Evolutionary conservation across 1,140 invertebrate genomes (phyloP), one percentile per base, ranked within the genome.

Genomic region (Sycophaga agraensis): DNA sequence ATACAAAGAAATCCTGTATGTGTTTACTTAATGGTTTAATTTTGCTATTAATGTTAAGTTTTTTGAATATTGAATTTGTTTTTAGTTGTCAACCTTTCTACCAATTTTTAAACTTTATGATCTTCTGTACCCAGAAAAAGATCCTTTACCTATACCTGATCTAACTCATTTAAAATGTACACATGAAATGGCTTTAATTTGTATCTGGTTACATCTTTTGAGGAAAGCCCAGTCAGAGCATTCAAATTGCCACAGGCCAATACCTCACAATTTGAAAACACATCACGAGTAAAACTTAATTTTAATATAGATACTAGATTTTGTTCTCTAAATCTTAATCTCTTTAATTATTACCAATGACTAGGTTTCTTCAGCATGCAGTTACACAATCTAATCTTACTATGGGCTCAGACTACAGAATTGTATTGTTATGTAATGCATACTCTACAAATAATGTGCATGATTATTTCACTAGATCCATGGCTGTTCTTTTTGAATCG

Each of bases 171-270:
- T 91, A 40, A 86, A 91, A 45, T 93, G 92, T 70, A 94, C 94
- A 8, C 90, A 94, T 72, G 91, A 93, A 78, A 92, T 98, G 89
- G 93, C 96, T 2, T 89, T 93, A 37, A 94, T 93, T 6, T 97
- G 94, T 71, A 97, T 97, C 73, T 98, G 95, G 93, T 94, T 97
- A 72, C 95, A 98, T 81, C 82, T 98, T 31, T 83, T 93, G 56
- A 97, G 94, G 75, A 98, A 98, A 80, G 94, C 94, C 9, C 91
- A 94, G 71, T 84, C 84, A 16, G 91, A 93, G 64, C 88, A 90
- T 66, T 86, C 87, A 55, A 91, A 88, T 63, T 87, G 93, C 70
- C 87, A 86, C 42, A 77, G 91, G 62, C 88, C 91, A 0, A 86
- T 96, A 71, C 94, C 94, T 0, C 86, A 87, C 64, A 90, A 91